Evolutionary conservation across 2,797 vertebrate species (phyloP).

Genomic region (Cichlasoma orientale): DNA sequence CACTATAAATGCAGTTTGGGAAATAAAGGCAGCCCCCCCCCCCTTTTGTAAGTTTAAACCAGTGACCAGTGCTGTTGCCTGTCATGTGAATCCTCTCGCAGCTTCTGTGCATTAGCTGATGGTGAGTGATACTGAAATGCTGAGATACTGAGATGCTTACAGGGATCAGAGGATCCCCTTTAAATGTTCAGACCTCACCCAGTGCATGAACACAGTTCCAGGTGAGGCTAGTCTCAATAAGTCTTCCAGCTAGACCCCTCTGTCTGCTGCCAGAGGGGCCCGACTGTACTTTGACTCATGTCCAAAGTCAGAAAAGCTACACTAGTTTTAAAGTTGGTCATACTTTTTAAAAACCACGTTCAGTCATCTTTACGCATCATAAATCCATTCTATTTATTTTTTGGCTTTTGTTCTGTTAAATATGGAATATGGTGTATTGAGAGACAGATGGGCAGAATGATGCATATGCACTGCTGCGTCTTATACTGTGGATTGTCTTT

Average conservation of each 20-base stretch:
- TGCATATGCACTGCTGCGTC: not conserved
- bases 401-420: not conserved
- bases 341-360: conserved; percentile 3
- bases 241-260: not conserved
- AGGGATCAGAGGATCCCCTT: not conserved
- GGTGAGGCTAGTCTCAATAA: not conserved
- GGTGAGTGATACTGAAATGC: not conserved
- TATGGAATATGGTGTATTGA: not conserved
- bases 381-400: not conserved
- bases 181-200: not conserved
- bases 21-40: too few relatives aligned
- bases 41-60: too few relatives aligned
- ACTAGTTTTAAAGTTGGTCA: not conserved
- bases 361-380: not conserved
- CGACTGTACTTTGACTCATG: not conserved
- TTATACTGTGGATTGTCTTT: conserved; percentile 16
- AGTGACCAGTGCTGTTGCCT: not conserved
- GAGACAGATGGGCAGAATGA: not conserved
- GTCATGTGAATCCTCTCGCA: not conserved
- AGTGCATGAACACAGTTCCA: not conserved
- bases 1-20: too few relatives aligned
- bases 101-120: not conserved
- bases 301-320: not conserved
- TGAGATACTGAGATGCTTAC: not conserved
- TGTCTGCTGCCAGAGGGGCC: not conserved